Conservation (phyloP, 2,888 invertebrate species). For the Tinea semifulvella region DNA sequence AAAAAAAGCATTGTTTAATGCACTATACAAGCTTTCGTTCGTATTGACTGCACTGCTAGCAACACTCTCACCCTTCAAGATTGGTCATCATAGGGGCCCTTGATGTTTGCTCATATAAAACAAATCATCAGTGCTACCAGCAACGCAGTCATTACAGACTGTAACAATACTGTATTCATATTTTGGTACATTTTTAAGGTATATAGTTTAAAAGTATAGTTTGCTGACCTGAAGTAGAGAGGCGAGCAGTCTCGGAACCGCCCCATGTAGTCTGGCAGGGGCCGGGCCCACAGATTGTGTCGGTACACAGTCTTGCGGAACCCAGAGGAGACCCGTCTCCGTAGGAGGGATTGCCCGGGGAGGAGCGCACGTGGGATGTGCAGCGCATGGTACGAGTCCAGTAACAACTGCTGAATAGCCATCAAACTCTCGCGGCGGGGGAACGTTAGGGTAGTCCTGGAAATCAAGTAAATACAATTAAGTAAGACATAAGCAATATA, state of each 20-base stretch:
- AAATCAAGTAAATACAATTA: constrained; percentile 18
- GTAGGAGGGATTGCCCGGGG: constrained; percentile 21
- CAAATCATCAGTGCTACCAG: too few species aligned
- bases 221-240: constrained; percentile 73
- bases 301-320: constrained; percentile 79
- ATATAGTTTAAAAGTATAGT: too few species aligned
- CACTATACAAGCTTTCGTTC: too few species aligned
- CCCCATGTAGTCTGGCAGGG: constrained; percentile 74
- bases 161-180: too few species aligned
- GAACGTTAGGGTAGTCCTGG: constrained; percentile 75
- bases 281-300: constrained; percentile 77
- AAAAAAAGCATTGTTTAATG: too few species aligned
- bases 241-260: constrained; percentile 78
- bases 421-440: constrained; percentile 65
- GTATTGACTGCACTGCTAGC: too few species aligned
- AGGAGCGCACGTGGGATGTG: not conserved
- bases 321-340: constrained; percentile 45
- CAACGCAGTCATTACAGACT: too few species aligned
- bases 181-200: too few species aligned
- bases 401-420: constrained; percentile 67
- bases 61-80: too few species aligned
- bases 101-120: too few species aligned
- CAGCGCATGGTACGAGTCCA: constrained; percentile 37
- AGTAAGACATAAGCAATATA: too few species aligned
- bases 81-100: too few species aligned